These are phyloP conservation scores for Orchestes rusci DNA, from an alignment of 2,888 invertebrate species.

Conservation along the genomic window DNA sequence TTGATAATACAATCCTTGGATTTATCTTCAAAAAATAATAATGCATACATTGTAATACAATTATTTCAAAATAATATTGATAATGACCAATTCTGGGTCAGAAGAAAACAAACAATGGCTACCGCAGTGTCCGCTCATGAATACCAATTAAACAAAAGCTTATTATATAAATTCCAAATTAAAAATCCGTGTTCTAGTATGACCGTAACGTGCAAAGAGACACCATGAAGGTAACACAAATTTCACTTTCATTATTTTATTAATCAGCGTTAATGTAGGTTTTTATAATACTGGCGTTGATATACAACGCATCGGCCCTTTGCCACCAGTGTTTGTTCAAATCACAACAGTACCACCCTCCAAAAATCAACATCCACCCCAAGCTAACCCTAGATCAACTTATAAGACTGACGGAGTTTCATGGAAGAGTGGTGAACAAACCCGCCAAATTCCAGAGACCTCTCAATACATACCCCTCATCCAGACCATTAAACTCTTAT, in stretches of 20 bases:
- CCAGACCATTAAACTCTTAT: not conserved
- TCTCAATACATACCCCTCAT: too few relatives aligned
- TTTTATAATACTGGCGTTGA: conserved; percentile 15
- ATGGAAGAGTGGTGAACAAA: conserved; percentile 5
- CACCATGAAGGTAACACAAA: conserved; percentile 31
- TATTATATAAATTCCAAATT: conserved; percentile 32
- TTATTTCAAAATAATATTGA: too few relatives aligned
- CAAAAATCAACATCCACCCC: conserved; percentile 13
- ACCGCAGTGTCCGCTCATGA: conserved; percentile 12
- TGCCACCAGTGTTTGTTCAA: too few relatives aligned
- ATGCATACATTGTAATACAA: too few relatives aligned
- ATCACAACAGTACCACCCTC: too few relatives aligned
- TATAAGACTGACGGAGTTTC: conserved; percentile 20
- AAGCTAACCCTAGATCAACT: conserved; percentile 23
- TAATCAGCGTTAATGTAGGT: conserved; percentile 19
- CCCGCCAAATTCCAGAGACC: too few relatives aligned
- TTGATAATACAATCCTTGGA: too few relatives aligned
- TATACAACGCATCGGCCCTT: conserved; percentile 2
- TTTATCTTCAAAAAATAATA: too few relatives aligned
- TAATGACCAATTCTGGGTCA: too few relatives aligned
- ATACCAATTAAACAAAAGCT: conserved; percentile 17
- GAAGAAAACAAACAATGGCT: conserved; percentile 26
- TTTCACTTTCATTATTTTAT: conserved; percentile 27
- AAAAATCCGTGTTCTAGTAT: conserved; percentile 20
- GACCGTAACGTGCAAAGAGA: conserved; percentile 14